A percentile compares a stretch with the other conserved stretches of the same genome.
These are phyloP conservation scores for Campoplex capitator DNA, from an alignment of 2,888 invertebrate species.

Conservation along the genomic window DNA sequence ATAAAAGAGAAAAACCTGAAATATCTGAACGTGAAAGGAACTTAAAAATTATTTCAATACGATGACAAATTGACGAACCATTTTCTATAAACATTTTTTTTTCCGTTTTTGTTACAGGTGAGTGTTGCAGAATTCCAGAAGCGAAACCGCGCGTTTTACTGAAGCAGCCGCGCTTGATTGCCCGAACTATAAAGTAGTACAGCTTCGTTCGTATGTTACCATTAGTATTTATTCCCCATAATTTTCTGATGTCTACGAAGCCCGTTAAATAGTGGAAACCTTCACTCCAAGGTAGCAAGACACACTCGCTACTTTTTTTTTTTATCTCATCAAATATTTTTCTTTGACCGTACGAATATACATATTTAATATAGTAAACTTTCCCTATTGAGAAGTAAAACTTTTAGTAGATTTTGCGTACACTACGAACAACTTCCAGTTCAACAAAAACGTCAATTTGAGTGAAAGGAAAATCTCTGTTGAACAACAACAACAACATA, in stretches of 20 bases:
- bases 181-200: slow-evolving; percentile 40
- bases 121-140: slow-evolving; percentile 65
- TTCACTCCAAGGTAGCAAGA: background rate
- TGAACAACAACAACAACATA: background rate
- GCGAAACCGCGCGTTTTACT: slow-evolving; percentile 12
- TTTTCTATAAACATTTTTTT: slow-evolving; percentile 55
- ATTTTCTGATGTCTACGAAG: slow-evolving; percentile 21
- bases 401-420: background rate
- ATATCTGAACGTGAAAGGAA: background rate
- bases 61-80: slow-evolving; percentile 14
- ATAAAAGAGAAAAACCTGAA: background rate
- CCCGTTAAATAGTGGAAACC: slow-evolving; percentile 8
- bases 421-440: background rate
- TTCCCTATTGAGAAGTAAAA: background rate
- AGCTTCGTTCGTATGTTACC: slow-evolving; percentile 24
- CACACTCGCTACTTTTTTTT: background rate
- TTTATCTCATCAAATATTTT: slow-evolving; percentile 9
- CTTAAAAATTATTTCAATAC: background rate
- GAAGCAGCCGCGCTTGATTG: slow-evolving; percentile 4
- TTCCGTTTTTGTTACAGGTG: slow-evolving; percentile 77
- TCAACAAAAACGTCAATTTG: background rate
- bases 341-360: background rate
- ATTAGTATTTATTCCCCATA: slow-evolving; percentile 7
- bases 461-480: background rate
- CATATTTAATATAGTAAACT: background rate